phyloP scores from a whole-genome alignment of 2,888 invertebrate genomes.

The Nipponacmea schrenckii region DNA sequence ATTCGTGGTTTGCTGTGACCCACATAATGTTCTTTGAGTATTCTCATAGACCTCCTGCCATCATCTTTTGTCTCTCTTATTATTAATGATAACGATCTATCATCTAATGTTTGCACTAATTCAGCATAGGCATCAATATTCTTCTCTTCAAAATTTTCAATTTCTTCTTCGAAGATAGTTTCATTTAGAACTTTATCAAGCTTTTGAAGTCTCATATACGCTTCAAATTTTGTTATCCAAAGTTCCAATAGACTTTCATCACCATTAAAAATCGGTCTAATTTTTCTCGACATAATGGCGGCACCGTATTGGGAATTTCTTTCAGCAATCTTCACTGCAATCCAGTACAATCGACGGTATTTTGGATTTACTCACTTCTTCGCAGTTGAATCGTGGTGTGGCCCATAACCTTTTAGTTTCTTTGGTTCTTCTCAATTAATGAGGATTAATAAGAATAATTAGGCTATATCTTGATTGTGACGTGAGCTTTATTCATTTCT shows the following conservation, averaged over 20 bases:
- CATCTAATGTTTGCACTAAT: slow-evolving; percentile 35
- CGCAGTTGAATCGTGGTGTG: too few relatives aligned
- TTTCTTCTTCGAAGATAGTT: not conserved
- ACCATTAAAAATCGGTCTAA: slow-evolving; percentile 24
- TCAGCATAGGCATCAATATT: slow-evolving; percentile 35
- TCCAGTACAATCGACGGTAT: too few relatives aligned
- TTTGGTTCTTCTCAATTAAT: too few relatives aligned
- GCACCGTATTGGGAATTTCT: slow-evolving; percentile 20
- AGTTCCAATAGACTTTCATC: slow-evolving; percentile 22
- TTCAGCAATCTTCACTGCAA: too few relatives aligned
- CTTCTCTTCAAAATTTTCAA: slow-evolving; percentile 21
- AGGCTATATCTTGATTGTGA: too few relatives aligned
- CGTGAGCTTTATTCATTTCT: too few relatives aligned
- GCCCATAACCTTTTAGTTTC: too few relatives aligned
- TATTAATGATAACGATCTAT: slow-evolving; percentile 28
- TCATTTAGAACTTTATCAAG: slow-evolving; percentile 10
- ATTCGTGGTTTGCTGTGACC: slow-evolving; percentile 28
- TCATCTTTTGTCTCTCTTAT: slow-evolving; percentile 37
- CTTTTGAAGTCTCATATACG: slow-evolving; percentile 26
- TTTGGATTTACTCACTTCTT: too few relatives aligned
- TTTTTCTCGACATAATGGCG: slow-evolving; percentile 1
- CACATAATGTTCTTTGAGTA: slow-evolving; percentile 29
- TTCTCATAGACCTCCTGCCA: slow-evolving; percentile 32
- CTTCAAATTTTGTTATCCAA: slow-evolving; percentile 24
- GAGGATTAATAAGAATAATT: too few relatives aligned